These are phyloP conservation scores for Chaetorhynchus papuensis DNA, from an alignment of 2,113 vertebrate genomes.

Conservation along the genomic window DNA sequence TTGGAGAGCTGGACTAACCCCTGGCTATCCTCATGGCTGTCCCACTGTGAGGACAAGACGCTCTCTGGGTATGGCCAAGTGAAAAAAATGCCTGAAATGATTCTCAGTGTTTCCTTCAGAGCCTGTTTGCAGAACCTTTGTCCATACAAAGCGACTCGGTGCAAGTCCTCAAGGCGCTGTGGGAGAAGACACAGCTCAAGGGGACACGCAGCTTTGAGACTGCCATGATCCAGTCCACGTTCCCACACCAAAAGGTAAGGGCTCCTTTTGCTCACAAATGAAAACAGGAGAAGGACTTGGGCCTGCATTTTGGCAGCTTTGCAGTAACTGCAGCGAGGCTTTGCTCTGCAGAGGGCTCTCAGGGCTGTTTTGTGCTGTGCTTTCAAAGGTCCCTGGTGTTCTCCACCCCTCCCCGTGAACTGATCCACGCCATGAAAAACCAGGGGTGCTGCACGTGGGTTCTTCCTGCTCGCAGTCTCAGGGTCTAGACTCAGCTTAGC, in stretches of 20 bases:
- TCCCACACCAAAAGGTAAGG: slow-evolving; percentile 86
- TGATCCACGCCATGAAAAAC: background rate
- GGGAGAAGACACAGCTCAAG: slow-evolving; percentile 85
- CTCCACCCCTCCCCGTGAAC: background rate
- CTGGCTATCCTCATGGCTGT: accelerated
- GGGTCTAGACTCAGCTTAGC: background rate
- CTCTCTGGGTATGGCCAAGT: background rate
- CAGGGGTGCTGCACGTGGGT: background rate
- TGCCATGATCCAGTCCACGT: slow-evolving; percentile 83
- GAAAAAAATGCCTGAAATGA: background rate
- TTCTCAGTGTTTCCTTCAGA: slow-evolving; percentile 63
- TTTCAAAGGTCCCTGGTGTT: background rate
- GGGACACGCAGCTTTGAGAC: slow-evolving; percentile 84
- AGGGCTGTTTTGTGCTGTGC: background rate
- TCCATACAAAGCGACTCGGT: slow-evolving; percentile 76
- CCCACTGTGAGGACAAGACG: background rate
- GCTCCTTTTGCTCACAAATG: accelerated
- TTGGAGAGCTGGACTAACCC: background rate
- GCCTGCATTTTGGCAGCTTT: background rate
- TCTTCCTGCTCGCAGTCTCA: background rate
- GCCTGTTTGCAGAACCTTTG: slow-evolving; percentile 80
- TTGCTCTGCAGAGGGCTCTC: background rate
- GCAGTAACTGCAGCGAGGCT: background rate
- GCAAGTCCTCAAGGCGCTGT: slow-evolving; percentile 80
- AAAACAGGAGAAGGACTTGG: background rate